Percentiles rank a stretch among this genome's conserved stretches.
Conservation (phyloP, 1,140 invertebrate species). For the Papilio xuthus region DNA sequence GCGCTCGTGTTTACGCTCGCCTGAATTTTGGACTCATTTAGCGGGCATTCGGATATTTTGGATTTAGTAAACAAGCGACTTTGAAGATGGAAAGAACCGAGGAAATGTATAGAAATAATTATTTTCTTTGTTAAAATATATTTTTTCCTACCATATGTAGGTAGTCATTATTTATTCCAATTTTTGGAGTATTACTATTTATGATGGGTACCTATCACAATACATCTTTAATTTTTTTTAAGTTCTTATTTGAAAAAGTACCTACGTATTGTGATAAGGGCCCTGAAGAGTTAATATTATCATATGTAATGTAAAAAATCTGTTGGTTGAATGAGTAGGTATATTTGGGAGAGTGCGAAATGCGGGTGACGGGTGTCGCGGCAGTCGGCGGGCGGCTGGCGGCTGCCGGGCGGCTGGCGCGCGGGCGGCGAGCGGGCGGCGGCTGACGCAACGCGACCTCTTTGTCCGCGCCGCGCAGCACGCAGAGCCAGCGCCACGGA, state of each 20-base stretch:
- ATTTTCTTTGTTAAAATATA: background rate
- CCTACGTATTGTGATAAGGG: background rate
- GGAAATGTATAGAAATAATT: slow-evolving; percentile 44
- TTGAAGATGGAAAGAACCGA: slow-evolving; percentile 56
- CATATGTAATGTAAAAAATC: slow-evolving; percentile 46
- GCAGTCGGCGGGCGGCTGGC: slow-evolving; percentile 43
- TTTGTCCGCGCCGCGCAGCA: slow-evolving; percentile 65
- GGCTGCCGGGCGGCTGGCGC: slow-evolving; percentile 46
- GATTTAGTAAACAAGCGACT: slow-evolving; percentile 69
- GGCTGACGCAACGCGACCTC: slow-evolving; percentile 79
- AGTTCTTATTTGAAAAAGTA: too few species aligned
- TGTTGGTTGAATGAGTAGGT: slow-evolving; percentile 64
- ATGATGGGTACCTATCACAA: too few species aligned
- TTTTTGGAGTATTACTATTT: background rate
- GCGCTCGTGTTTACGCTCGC: slow-evolving; percentile 42
- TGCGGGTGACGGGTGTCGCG: slow-evolving; percentile 46
- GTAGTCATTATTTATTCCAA: background rate
- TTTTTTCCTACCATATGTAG: background rate
- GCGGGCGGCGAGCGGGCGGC: slow-evolving; percentile 45
- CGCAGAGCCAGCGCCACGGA: slow-evolving; percentile 67
- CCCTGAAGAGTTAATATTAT: background rate
- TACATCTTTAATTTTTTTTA: too few species aligned
- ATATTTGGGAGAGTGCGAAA: slow-evolving; percentile 64
- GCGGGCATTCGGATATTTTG: slow-evolving; percentile 69
- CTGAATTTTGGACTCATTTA: slow-evolving; percentile 76